Evolutionary conservation across 2,888 invertebrate species (phyloP), one percentile per base, ranked within the genome.

Genomic region (Tubulanus polymorphus): DNA sequence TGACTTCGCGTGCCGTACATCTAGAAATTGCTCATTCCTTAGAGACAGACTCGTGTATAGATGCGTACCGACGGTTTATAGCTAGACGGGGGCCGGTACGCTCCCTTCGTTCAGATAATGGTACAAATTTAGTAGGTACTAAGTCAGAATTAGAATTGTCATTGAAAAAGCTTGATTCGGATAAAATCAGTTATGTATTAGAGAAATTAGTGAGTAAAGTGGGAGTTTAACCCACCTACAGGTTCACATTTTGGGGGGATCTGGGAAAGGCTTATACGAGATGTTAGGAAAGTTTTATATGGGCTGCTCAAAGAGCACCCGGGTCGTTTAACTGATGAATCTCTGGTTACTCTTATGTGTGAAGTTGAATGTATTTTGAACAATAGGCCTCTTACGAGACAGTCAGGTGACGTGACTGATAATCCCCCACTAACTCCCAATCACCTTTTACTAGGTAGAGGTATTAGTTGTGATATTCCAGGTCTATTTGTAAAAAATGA

Each of bases 401-500:
- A 55, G 2, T 51, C 54, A 27, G 8, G 64, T 3, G 57, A 60
- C 47, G 62, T 63, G 46, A 55, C 57, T 0, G 3, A 52, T n/a
- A 41, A 56, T 18, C n/a, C 12, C 3, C 64, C 64, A 2, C 46
- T 65, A 10, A 62, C 57, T 29, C 66, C 63, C 18, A 64, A 66
- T 51, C 55, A 60, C 32, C 28, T 64, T 18, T 35, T 64, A 3
- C 62, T 63, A 2, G 50, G 59, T 54, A 63, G 64, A 52, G 53
- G 56, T 3, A 5, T 56, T 15, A 0, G 50, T 5, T 6, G 49
- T 3, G 20, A 46, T 1, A 50, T 51, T 12, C 57, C 54, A 20
- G 57, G 54, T 12, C 23, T 25, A n/a, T 50, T 57, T 20, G 29
- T 12, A 12, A 8, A 1, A 8, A 3, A 35, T n/a, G 55, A 55